Evolutionary conservation across 2,888 invertebrate species (phyloP).

Genomic region (Rambutsinella grinnellia): DNA sequence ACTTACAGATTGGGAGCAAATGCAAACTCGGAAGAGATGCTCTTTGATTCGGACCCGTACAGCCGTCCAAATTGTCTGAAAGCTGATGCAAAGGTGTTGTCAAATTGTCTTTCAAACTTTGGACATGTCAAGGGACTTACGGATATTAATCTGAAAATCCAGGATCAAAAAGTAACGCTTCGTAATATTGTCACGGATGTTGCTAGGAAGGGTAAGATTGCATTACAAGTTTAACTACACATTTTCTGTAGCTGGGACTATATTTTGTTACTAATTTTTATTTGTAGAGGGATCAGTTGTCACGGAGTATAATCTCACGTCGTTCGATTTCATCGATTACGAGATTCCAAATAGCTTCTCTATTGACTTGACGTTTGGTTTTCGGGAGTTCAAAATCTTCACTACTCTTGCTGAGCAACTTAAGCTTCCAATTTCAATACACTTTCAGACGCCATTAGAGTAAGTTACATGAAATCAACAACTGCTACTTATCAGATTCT

Average conservation of each 20-base stretch:
- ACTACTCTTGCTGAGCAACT: conserved; percentile 58
- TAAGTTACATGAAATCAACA: no score
- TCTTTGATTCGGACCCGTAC: conserved; percentile 50
- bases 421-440: conserved; percentile 54
- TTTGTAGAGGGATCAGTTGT: conserved; percentile 60
- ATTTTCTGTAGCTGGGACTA: not conserved
- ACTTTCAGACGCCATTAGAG: conserved; percentile 52
- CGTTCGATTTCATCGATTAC: conserved; percentile 58
- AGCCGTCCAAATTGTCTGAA: conserved; percentile 41
- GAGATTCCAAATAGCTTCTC: conserved; percentile 30
- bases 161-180: conserved; percentile 39
- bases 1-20: conserved; percentile 46
- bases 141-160: conserved; percentile 57
- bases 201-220: conserved; percentile 56
- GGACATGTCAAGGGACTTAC: conserved; percentile 52
- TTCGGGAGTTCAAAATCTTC: conserved; percentile 61
- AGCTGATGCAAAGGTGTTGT: conserved; percentile 56
- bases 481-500: no score
- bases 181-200: conserved; percentile 59
- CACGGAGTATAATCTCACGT: conserved; percentile 59
- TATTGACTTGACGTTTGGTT: conserved; percentile 55
- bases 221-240: not conserved
- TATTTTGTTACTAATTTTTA: not conserved
- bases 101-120: conserved; percentile 57
- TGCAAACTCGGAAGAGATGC: conserved; percentile 25